Evolutionary conservation across 2,888 invertebrate genomes (phyloP), one percentile per base, ranked within the genome.

Genomic region (Acrobasis suavella): DNA sequence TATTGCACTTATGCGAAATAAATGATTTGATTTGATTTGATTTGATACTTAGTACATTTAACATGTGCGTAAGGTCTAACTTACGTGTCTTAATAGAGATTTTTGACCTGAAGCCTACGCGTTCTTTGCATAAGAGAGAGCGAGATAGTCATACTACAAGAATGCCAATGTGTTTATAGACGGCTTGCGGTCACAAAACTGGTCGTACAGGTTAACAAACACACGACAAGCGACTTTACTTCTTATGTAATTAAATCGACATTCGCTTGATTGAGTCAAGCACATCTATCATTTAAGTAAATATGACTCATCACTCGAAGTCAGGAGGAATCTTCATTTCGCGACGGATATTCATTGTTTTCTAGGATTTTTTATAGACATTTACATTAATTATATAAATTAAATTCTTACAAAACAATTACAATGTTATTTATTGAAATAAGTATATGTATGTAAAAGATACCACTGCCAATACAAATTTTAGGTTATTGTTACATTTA

Each of bases 101-200:
- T 74, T 72, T 83, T 85, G 83, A 87, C 85, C 83, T 85, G 82
- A 83, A 86, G 81, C 79, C 74, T 78, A 73, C 77, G 77, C 80
- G 75, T 80, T 82, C 73, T 78, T 71, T 65, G 71, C 69, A 64
- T 60, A 69, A 70, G 82, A 71, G 77, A 62, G 77, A 86, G 72
- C 63, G 76, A 78, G 77, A 77, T 51, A 65, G 62, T 67, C 50
- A 63, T 58, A 65, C 14, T 8, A 6, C 32, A 82, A 71, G 64
- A 76, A 76, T 66, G 70, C 65, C 66, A 65, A 68, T 7, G 62
- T 60, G 73, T 37, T 49, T 67, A 77, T 76, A 82, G 32, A 6
- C 76, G 77, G 77, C 74, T 77, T 81, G 85, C 78, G 86, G 85
- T 82, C 82, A 82, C 78, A 72, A 83, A 87, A 89, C 89, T 82